These are phyloP conservation scores for Huso huso DNA, from an alignment of 2,797 vertebrate genomes.

Conservation along the genomic window DNA sequence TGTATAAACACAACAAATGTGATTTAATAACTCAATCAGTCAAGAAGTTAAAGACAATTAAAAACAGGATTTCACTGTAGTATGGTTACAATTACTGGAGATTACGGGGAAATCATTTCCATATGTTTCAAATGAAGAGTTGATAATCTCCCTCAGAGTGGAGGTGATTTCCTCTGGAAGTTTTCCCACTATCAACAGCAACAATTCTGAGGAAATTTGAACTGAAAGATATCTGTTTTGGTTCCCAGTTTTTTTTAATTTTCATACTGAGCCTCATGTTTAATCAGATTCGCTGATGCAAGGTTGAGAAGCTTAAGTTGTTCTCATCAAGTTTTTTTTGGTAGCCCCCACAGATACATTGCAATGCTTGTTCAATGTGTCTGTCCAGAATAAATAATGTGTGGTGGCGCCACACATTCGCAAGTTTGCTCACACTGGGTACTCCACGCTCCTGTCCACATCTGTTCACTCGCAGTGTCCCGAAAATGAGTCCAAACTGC, in stretches of 20 bases:
- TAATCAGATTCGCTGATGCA: background rate
- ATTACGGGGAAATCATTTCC: constrained; percentile 93
- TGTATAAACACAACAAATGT: constrained; percentile 72
- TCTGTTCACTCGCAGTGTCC: no score
- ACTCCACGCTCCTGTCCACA: no score
- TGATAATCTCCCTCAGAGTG: constrained; percentile 88
- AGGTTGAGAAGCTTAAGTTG: background rate
- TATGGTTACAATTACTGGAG: constrained; percentile 92
- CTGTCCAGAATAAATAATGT: no score
- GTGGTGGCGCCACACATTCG: no score
- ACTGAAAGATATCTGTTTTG: constrained; percentile 49
- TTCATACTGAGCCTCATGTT: background rate
- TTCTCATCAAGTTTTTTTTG: background rate
- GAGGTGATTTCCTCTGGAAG: constrained; percentile 91
- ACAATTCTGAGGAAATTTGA: constrained; percentile 70
- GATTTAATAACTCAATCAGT: constrained; percentile 97
- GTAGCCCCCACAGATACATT: background rate
- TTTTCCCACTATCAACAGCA: constrained; percentile 46
- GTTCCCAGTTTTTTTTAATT: background rate
- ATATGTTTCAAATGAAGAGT: constrained; percentile 93
- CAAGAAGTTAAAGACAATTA: constrained; percentile 91
- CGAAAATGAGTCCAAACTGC: no score
- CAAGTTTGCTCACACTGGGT: no score
- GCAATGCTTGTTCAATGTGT: no score
- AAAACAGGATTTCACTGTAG: constrained; percentile 90